Percentiles rank a stretch among this genome's conserved stretches.
Conservation (phyloP, 1,140 invertebrate genomes). For the Drosophila obscura region DNA sequence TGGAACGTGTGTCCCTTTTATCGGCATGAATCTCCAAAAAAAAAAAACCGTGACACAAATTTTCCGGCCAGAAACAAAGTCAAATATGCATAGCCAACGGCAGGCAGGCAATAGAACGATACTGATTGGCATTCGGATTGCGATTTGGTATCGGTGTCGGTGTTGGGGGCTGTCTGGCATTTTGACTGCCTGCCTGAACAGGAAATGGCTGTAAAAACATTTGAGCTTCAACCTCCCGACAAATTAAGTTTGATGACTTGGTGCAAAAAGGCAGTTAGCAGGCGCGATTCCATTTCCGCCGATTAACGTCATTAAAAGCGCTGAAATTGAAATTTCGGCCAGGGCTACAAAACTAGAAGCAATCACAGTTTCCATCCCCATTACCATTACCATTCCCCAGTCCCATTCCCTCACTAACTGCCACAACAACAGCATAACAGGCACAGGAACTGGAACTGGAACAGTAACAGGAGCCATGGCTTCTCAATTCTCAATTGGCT, state of each 20-base stretch:
- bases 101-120: not conserved
- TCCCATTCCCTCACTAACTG: not conserved
- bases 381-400: no score
- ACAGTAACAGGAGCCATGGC: not conserved
- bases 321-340: constrained; percentile 71
- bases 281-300: constrained; percentile 76
- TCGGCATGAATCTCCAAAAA: constrained; percentile 58
- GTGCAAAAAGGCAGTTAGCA: constrained; percentile 64
- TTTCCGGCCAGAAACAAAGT: constrained; percentile 39
- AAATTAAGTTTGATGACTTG: constrained; percentile 79
- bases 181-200: constrained; percentile 33
- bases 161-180: constrained; percentile 26
- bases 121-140: constrained; percentile 12
- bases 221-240: constrained; percentile 65
- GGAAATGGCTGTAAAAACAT: constrained; percentile 77
- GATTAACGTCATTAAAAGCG: constrained; percentile 72
- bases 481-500: constrained; percentile 7
- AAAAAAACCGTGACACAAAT: constrained; percentile 65
- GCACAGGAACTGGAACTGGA: no score
- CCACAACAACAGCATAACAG: constrained; percentile 1
- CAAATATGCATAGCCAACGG: constrained; percentile 30
- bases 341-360: constrained; percentile 7
- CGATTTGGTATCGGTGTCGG: no score
- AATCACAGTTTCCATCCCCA: not conserved
- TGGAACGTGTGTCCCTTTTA: constrained; percentile 51